Percentiles rank a stretch among this genome's conserved stretches.
These are phyloP conservation scores for Spilarctia lutea DNA, from an alignment of 2,888 invertebrate species.

Conservation along the genomic window DNA sequence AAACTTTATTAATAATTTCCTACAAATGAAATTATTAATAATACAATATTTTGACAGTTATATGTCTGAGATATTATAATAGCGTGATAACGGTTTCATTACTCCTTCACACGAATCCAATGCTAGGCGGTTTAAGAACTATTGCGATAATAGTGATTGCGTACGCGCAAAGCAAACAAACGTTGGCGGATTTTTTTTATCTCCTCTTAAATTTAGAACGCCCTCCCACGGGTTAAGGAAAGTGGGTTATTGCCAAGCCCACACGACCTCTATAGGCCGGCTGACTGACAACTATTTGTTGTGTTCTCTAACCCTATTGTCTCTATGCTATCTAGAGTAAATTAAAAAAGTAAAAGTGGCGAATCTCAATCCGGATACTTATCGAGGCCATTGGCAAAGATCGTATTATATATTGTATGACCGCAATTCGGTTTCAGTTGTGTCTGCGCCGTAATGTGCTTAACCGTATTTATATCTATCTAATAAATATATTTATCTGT, in stretches of 20 bases:
- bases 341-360: constrained; percentile 56
- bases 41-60: neutral
- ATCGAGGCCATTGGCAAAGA: constrained; percentile 68
- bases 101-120: constrained; percentile 51
- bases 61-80: neutral
- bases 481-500: constrained; percentile 3
- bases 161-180: constrained; percentile 68
- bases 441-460: constrained; percentile 14
- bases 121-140: constrained; percentile 67
- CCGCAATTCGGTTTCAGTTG: constrained; percentile 24
- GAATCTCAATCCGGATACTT: constrained; percentile 60
- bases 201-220: constrained; percentile 77
- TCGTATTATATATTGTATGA: constrained; percentile 42
- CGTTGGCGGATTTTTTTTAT: constrained; percentile 68
- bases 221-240: constrained; percentile 79
- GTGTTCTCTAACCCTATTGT: constrained; percentile 61
- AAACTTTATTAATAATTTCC: neutral
- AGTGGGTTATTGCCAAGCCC: constrained; percentile 85
- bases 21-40: neutral
- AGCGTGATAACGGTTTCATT: constrained; percentile 42
- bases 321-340: constrained; percentile 46
- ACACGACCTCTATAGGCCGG: constrained; percentile 75
- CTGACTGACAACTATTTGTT: constrained; percentile 71
- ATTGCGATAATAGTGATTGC: constrained; percentile 71
- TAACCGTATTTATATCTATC: neutral